Evolutionary conservation across 2,888 invertebrate species (phyloP).

Genomic region (Mycogona germanica): DNA sequence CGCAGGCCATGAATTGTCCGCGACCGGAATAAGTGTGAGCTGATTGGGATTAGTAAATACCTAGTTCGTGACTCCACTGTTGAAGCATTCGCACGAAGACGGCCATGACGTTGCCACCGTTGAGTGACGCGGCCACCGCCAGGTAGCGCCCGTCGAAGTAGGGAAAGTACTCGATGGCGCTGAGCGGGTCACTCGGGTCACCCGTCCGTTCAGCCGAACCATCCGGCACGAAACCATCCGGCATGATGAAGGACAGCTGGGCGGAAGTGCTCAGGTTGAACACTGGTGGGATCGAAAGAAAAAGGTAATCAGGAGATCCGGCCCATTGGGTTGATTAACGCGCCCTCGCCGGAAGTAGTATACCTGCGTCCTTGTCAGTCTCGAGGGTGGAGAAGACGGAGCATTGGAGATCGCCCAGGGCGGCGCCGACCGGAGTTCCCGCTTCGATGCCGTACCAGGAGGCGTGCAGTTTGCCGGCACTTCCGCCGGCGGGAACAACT

Average conservation of each 20-base stretch:
- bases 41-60: constrained; percentile 28
- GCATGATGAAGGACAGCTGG: constrained; percentile 51
- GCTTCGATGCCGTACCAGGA: constrained; percentile 63
- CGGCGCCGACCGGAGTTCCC: constrained; percentile 58
- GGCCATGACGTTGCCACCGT: constrained; percentile 68
- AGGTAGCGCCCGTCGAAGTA: constrained; percentile 62
- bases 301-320: constrained; percentile 8
- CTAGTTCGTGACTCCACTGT: constrained; percentile 65
- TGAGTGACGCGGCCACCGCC: constrained; percentile 73
- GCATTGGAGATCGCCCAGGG: constrained; percentile 71
- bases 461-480: constrained; percentile 50
- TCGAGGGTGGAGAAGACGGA: constrained; percentile 65
- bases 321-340: too few relatives aligned
- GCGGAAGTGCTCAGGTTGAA: constrained; percentile 79
- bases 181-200: constrained; percentile 12
- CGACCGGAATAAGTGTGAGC: too few relatives aligned
- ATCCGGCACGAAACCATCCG: constrained; percentile 25
- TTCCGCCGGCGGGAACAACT: constrained; percentile 45
- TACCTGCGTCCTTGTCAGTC: constrained; percentile 40
- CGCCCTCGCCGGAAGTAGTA: too few relatives aligned
- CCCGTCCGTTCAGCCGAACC: constrained; percentile 17
- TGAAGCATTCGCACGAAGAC: constrained; percentile 56
- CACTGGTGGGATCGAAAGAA: constrained; percentile 40
- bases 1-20: constrained; percentile 2
- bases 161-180: constrained; percentile 56